Conservation (phyloP, 2,888 invertebrate species). For the Phanerotoma sp. region DNA sequence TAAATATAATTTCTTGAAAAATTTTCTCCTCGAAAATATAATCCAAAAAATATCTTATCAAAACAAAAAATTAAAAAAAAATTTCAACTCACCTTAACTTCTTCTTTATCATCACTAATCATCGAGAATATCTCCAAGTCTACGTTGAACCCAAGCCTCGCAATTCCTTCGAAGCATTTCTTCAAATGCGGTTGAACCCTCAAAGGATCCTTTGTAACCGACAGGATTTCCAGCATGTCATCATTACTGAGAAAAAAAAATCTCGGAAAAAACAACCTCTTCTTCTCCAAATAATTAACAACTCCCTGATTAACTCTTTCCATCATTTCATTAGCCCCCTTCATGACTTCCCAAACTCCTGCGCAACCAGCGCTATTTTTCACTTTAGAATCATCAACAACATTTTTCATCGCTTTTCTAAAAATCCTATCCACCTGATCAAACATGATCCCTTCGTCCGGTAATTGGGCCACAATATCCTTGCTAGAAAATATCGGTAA, state of each 20-base stretch:
- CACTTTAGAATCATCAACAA: conserved; percentile 67
- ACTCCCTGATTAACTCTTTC: conserved; percentile 84
- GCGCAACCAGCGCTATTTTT: conserved; percentile 67
- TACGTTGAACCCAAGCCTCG: conserved; percentile 70
- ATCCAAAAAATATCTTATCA: no score
- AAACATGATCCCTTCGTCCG: conserved; percentile 80
- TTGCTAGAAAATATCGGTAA: conserved; percentile 86
- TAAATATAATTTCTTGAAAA: no score
- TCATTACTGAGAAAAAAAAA: conserved; percentile 91
- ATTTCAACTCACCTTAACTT: conserved; percentile 67
- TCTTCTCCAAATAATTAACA: conserved; percentile 80
- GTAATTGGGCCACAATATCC: conserved; percentile 84
- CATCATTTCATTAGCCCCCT: conserved; percentile 67
- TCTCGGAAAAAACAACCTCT: conserved; percentile 79
- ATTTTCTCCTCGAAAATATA: no score
- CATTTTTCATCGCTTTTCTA: conserved; percentile 66
- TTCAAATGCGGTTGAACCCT: conserved; percentile 83
- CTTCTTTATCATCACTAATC: conserved; percentile 76
- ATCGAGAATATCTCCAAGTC: conserved; percentile 74
- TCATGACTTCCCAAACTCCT: conserved; percentile 72
- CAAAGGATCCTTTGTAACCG: conserved; percentile 83
- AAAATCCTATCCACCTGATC: conserved; percentile 71
- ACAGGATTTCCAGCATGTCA: conserved; percentile 86
- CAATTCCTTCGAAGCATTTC: conserved; percentile 87
- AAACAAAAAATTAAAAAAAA: no score